Evolutionary conservation across 2,797 vertebrate species (phyloP), one percentile per base, ranked within the genome.

Genomic region (Smutsia temminckii): DNA sequence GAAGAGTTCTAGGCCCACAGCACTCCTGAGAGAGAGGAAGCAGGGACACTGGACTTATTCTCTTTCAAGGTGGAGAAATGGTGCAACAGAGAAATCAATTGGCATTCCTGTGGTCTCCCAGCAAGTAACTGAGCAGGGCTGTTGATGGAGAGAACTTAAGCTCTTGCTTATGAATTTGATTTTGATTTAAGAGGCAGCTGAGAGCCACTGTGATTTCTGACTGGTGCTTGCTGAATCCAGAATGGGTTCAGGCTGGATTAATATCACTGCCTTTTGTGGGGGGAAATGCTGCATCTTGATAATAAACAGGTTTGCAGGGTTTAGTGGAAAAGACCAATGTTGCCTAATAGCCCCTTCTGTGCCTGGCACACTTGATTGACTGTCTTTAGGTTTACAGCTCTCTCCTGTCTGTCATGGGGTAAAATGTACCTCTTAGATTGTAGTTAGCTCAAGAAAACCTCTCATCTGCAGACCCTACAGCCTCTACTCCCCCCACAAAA

Each of bases 131-230:
- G 77, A 90, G 64, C 85, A 49, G 23, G 32, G 79, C n/a, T 88
- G 63, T 78, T 93, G 89, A 85, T 83, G 93, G 84, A 85, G 84
- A 96, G 92, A 93, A 46, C 57, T 93, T 97, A 92, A 96, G 80
- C 88, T 97, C 87, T 94, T 94, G 95, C 90, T 90, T 96, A 92
- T 88, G 85, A 95, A 95, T 97, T 81, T 97, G 77, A 87, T 89
- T 97, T 97, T 97, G 96, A 96, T 96, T 97, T 95, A 97, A 92
- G 89, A 97, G 92, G 92, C 87, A 92, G 77, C 92, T 94, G 95
- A 93, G 63, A 93, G 71, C 34, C 92, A 69, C 71, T 93, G 61
- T 88, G 68, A 94, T 96, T 96, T 97, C 93, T 96, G 90, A 68
- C 84, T 92, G 51, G 77, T 92, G 85, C 80, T 93, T 95, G 57